Conservation (phyloP, 2,888 invertebrate genomes). For the Noctua pronuba region DNA sequence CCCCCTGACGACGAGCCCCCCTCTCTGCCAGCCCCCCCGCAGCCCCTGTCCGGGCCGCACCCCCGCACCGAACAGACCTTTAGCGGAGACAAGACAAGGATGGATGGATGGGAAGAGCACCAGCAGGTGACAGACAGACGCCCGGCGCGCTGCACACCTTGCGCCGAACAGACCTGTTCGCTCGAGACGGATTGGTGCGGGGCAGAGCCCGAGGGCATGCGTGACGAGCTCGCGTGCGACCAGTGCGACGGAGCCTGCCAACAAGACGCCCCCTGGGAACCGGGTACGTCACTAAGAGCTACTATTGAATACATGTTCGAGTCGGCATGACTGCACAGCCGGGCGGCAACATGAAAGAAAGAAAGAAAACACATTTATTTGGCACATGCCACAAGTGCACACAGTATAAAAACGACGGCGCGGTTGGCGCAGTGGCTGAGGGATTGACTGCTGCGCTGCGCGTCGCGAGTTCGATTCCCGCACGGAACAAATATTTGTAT, state of each 20-base stretch:
- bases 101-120: conserved; percentile 13
- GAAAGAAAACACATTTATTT: too few species aligned
- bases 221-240: conserved; percentile 14
- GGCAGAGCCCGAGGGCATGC: not conserved
- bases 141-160: too few species aligned
- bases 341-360: too few species aligned
- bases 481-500: too few species aligned
- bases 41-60: not conserved
- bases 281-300: conserved; percentile 11
- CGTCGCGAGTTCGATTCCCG: not conserved
- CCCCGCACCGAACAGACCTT: conserved; percentile 22
- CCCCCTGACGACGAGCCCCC: not conserved
- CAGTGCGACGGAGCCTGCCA: conserved; percentile 15
- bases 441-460: not conserved
- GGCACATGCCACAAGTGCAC: too few species aligned
- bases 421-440: not conserved
- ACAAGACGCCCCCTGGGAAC: conserved; percentile 7
- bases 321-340: too few species aligned
- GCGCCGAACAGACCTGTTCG: too few species aligned
- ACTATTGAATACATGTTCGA: too few species aligned
- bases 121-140: too few species aligned
- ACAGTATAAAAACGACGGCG: too few species aligned
- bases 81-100: conserved; percentile 1
- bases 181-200: conserved; percentile 51
- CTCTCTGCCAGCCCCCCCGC: not conserved